These are phyloP conservation scores for Mythimna ferrago DNA, from an alignment of 2,888 invertebrate genomes.

Conservation along the genomic window DNA sequence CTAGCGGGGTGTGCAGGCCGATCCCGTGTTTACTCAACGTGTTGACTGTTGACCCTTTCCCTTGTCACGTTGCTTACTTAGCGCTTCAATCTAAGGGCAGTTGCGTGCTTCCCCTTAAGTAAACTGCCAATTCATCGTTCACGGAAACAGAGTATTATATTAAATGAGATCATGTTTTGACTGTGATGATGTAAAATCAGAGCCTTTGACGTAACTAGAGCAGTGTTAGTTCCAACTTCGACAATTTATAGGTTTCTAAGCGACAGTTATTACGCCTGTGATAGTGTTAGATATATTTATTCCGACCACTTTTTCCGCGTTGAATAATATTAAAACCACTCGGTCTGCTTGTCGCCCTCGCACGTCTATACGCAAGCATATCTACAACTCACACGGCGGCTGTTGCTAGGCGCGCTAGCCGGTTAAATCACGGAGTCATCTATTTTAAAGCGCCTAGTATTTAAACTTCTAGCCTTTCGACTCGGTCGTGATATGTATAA, in stretches of 20 bases:
- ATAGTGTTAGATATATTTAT: slow-evolving; percentile 36
- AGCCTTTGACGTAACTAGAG: background rate
- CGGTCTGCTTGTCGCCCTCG: slow-evolving; percentile 71
- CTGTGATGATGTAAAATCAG: background rate
- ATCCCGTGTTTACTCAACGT: slow-evolving; percentile 17
- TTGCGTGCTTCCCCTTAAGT: slow-evolving; percentile 32
- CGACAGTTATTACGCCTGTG: slow-evolving; percentile 41
- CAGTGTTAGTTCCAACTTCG: background rate
- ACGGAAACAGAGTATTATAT: background rate
- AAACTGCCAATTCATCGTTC: slow-evolving; percentile 12
- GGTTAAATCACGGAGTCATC: slow-evolving; percentile 59
- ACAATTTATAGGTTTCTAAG: slow-evolving; percentile 23
- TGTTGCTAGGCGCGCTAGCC: slow-evolving; percentile 74
- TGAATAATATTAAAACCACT: slow-evolving; percentile 64
- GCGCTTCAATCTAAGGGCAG: slow-evolving; percentile 28
- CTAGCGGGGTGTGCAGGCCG: slow-evolving; percentile 1
- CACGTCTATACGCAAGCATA: slow-evolving; percentile 63
- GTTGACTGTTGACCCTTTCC: slow-evolving; percentile 33
- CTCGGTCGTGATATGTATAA: slow-evolving; percentile 57
- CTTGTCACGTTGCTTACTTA: slow-evolving; percentile 28
- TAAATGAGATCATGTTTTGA: background rate
- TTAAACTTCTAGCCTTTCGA: slow-evolving; percentile 51
- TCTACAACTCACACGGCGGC: slow-evolving; percentile 51
- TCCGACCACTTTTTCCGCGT: slow-evolving; percentile 32
- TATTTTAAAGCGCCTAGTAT: slow-evolving; percentile 35